Evolutionary conservation across 2,113 vertebrate species (phyloP), one percentile per base, ranked within the genome.

Genomic region (Reinhardtius hippoglossoides): DNA sequence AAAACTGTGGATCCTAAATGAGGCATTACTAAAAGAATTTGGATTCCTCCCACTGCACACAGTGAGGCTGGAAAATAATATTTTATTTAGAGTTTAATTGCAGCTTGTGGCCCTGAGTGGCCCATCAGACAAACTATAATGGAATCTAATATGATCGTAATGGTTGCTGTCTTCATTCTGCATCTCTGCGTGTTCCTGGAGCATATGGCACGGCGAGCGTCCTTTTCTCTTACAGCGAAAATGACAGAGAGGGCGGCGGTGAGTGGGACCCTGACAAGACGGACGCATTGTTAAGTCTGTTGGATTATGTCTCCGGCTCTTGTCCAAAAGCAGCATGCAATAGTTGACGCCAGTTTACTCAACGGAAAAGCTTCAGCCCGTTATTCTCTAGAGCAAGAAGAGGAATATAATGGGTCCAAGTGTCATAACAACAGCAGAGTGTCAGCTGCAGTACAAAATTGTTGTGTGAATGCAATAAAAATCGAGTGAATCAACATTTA

Each of bases 1-100:
- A 84, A 87, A 88, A 79, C 71, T 62, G 79, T 74, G 70, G 70
- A 62, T 89, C 78, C 70, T 88, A 91, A 92, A 91, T 92, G 81
- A 90, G 85, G 86, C 90, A 83, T 91, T 77, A 86, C 83, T 79
- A 88, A 85, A 83, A 78, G 61, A 83, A 91, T 90, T 86, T 91
- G 75, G 83, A 87, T 90, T 91, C 81, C 78, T 86, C 82, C 73
- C 78, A 76, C 88, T 79, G 80, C 86, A 87, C 81, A 82, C 78
- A 85, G 61, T 70, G 72, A 85, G 71, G 65, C 69, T 72, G 70
- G 69, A 84, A 92, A 89, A 93, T 88, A 88, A 90, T 91, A 88
- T 93, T 93, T 93, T 89, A 92, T 92, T 91, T 91, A 68, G 79
- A 85, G 75, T 93, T 92, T 93, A 94, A 94, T 92, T 93, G 92